phyloP scores from a whole-genome alignment of 2,797 vertebrate genomes.

The Anolis apletophallus region DNA sequence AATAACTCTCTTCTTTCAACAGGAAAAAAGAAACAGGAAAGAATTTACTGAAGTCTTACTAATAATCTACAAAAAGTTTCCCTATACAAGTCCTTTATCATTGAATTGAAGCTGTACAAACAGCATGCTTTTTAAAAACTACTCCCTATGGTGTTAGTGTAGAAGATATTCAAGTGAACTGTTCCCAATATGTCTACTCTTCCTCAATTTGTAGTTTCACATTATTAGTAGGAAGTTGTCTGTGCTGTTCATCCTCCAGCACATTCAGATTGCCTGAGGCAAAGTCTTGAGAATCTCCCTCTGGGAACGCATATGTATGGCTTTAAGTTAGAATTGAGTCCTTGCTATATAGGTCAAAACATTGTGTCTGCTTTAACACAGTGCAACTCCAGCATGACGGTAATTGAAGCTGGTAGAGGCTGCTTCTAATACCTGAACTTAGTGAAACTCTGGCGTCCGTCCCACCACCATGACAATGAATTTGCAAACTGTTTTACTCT shows the following conservation, averaged over 20 bases:
- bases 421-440: conserved; percentile 8
- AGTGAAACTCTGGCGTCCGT: not conserved
- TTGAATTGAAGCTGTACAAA: not conserved
- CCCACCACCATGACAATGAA: not conserved
- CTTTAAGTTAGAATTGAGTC: conserved; percentile 32
- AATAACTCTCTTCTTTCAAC: not conserved
- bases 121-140: not conserved
- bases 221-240: conserved; percentile 4
- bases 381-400: not conserved
- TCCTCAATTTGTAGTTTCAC: conserved; percentile 20
- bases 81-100: not conserved
- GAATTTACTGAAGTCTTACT: not conserved
- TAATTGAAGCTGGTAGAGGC: not conserved
- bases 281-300: conserved; percentile 26
- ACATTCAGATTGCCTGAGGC: conserved; percentile 20
- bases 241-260: conserved; percentile 21
- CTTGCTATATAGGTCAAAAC: conserved; percentile 29
- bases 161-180: conserved; percentile 14
- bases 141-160: not conserved
- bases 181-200: conserved; percentile 4
- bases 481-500: conserved; percentile 3
- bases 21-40: not conserved
- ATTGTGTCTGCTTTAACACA: conserved; percentile 14
- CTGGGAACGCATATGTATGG: conserved; percentile 22
- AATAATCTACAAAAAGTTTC: not conserved